Evolutionary conservation across 2,888 invertebrate species (phyloP).

Genomic region (Sarcophaga variegata): DNA sequence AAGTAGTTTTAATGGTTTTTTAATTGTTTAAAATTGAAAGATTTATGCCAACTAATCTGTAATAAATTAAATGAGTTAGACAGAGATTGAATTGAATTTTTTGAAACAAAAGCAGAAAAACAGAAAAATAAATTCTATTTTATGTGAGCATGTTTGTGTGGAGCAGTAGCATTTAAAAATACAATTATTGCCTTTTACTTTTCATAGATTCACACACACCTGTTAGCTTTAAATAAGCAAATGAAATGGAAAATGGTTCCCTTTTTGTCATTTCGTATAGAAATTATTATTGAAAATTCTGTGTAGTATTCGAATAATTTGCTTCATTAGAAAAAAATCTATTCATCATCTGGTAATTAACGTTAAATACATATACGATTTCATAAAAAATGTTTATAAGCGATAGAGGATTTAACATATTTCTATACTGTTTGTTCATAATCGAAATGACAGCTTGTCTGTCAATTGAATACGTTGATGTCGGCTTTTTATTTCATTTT

Average conservation of each 20-base stretch:
- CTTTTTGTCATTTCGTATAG: too few relatives aligned
- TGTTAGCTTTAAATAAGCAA: background rate
- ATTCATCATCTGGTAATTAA: background rate
- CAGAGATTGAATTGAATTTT: background rate
- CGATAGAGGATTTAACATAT: conserved; percentile 8
- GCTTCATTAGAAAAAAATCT: background rate
- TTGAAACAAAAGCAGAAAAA: background rate
- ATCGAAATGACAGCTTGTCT: conserved; percentile 60
- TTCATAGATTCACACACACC: background rate
- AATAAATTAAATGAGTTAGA: conserved; percentile 15
- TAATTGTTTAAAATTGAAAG: conserved; percentile 64
- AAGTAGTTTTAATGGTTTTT: conserved; percentile 65
- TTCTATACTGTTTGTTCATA: conserved; percentile 25
- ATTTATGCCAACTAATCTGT: conserved; percentile 52
- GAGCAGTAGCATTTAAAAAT: background rate
- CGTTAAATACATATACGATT: conserved; percentile 33
- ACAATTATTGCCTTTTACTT: background rate
- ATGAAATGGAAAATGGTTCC: background rate
- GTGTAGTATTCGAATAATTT: too few relatives aligned
- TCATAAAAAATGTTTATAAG: conserved; percentile 30
- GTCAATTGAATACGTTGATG: conserved; percentile 61
- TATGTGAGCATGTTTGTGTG: too few relatives aligned
- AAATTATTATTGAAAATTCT: too few relatives aligned
- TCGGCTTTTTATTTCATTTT: conserved; percentile 37
- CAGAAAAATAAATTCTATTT: too few relatives aligned